A percentile compares a stretch with the other conserved stretches of the same genome.
Evolutionary conservation across 2,797 vertebrate species (phyloP).

Genomic region (Sylvilagus floridanus): DNA sequence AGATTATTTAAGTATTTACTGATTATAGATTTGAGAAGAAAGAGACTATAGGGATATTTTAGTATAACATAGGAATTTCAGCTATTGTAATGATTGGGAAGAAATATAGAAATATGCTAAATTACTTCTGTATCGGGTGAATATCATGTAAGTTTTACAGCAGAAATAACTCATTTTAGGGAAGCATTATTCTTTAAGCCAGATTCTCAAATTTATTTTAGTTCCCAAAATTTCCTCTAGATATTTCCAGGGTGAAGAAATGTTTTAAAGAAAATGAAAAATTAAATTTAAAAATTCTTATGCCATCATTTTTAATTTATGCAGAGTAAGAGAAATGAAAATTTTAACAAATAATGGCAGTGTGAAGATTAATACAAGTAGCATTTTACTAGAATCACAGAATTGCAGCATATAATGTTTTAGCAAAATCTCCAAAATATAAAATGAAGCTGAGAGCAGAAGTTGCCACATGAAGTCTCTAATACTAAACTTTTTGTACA

Average conservation of each 20-base stretch:
- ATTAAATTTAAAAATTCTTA: background rate
- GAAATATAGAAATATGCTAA: constrained; percentile 20
- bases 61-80: background rate
- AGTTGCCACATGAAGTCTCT: background rate
- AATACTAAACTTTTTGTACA: background rate
- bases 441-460: background rate
- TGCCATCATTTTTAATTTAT: background rate
- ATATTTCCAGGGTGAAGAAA: background rate
- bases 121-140: background rate
- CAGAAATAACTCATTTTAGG: background rate
- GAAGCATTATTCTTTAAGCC: background rate
- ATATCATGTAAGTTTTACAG: background rate
- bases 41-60: background rate
- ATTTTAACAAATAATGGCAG: background rate
- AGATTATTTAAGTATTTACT: background rate
- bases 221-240: background rate
- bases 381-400: background rate
- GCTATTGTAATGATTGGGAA: background rate
- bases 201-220: background rate
- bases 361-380: background rate
- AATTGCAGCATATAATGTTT: background rate
- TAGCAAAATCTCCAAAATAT: constrained; percentile 10
- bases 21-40: background rate
- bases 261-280: background rate
- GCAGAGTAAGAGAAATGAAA: background rate